These are phyloP conservation scores for Falcunculus frontatus DNA, from an alignment of 2,113 vertebrate species.

Conservation along the genomic window DNA sequence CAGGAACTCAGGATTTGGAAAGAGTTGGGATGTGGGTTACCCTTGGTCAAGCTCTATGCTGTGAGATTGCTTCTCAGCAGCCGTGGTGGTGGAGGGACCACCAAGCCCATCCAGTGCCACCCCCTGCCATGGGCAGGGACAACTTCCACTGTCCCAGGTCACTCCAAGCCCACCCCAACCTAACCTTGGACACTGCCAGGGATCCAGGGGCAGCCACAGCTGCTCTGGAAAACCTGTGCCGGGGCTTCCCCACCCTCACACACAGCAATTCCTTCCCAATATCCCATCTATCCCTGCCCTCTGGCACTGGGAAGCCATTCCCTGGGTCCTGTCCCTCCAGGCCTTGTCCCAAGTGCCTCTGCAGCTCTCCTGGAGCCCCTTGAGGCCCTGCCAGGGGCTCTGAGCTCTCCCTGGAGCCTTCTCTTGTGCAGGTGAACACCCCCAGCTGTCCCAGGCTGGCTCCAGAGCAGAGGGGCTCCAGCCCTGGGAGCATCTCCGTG, in stretches of 20 bases:
- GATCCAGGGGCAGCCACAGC: background rate
- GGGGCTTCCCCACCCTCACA: background rate
- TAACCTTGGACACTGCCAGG: background rate
- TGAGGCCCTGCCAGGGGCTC: too few relatives aligned
- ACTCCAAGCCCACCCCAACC: fast-evolving
- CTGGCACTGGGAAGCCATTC: too few relatives aligned
- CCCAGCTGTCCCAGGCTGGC: background rate
- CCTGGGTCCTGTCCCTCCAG: too few relatives aligned
- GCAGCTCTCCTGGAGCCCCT: too few relatives aligned
- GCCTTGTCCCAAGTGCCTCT: background rate
- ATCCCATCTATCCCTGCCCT: too few relatives aligned
- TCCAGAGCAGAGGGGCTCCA: background rate
- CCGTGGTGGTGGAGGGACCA: background rate
- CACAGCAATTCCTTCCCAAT: too few relatives aligned
- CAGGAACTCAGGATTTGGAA: background rate
- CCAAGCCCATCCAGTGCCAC: fast-evolving
- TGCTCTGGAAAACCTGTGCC: background rate
- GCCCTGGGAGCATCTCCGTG: background rate
- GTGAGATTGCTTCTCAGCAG: background rate
- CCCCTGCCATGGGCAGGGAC: background rate
- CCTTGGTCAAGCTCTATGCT: background rate
- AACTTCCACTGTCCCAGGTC: fast-evolving
- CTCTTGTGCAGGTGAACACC: too few relatives aligned
- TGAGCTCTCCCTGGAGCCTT: too few relatives aligned
- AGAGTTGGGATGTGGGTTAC: background rate